Percentiles rank a stretch among this genome's conserved stretches.
Conservation (phyloP, 2,888 invertebrate genomes). For the Lasioglossum calceatum region DNA sequence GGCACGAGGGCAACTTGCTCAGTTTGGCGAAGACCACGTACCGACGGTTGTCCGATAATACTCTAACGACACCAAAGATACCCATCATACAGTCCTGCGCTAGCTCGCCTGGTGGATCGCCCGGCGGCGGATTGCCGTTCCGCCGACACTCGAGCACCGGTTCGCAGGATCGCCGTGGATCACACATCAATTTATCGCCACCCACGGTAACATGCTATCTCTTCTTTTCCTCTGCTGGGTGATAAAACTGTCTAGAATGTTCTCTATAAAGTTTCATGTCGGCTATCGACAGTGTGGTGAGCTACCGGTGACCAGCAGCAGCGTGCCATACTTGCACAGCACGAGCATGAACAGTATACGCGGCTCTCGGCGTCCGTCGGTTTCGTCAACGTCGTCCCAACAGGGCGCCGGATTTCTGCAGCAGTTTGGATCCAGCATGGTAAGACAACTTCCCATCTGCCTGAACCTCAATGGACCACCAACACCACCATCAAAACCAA, state of each 20-base stretch:
- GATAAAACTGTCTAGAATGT: not conserved
- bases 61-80: conserved; percentile 95
- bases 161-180: conserved; percentile 94
- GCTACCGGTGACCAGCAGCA: conserved; percentile 95
- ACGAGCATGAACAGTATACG: conserved; percentile 92
- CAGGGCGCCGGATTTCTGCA: conserved; percentile 92
- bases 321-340: conserved; percentile 93
- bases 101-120: conserved; percentile 90
- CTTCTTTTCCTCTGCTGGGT: not conserved
- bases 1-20: conserved; percentile 93
- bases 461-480: conserved; percentile 88
- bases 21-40: conserved; percentile 92
- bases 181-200: conserved; percentile 93
- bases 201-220: conserved; percentile 90
- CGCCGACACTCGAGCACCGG: conserved; percentile 96
- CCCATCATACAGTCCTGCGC: conserved; percentile 95
- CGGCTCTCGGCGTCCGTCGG: conserved; percentile 89
- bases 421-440: conserved; percentile 96
- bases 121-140: conserved; percentile 92
- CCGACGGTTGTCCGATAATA: conserved; percentile 95
- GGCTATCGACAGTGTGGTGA: conserved; percentile 88
- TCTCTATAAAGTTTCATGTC: not conserved
- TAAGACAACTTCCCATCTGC: conserved; percentile 91
- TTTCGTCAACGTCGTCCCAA: conserved; percentile 88
- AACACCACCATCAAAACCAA: conserved; percentile 83